These are phyloP conservation scores for Menura novaehollandiae DNA, from an alignment of 2,113 vertebrate genomes.

Conservation along the genomic window DNA sequence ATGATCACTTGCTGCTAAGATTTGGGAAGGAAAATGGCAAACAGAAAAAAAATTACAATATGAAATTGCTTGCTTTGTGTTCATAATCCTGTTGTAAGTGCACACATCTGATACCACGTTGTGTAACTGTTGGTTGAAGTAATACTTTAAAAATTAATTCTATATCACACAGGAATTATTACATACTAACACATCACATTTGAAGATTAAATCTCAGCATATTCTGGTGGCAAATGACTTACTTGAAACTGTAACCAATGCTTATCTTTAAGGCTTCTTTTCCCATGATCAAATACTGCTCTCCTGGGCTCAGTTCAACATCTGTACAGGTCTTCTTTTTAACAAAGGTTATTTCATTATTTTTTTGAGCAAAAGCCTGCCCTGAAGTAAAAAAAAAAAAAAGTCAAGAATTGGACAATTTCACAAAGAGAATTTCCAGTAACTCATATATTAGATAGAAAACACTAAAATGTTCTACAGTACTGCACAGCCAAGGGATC, in stretches of 20 bases:
- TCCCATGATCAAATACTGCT: constrained; percentile 87
- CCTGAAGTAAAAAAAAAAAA: constrained; percentile 52
- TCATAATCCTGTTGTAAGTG: background rate
- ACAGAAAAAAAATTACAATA: background rate
- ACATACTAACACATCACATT: background rate
- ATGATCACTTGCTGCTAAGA: background rate
- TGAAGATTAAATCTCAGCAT: background rate
- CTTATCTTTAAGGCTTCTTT: constrained; percentile 76
- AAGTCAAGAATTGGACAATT: background rate
- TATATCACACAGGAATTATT: background rate
- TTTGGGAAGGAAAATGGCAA: background rate
- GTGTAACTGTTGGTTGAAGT: background rate
- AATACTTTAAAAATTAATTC: background rate
- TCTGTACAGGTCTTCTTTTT: constrained; percentile 80
- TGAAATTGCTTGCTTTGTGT: background rate
- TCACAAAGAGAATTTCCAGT: background rate
- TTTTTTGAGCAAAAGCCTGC: constrained; percentile 56
- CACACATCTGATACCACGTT: background rate
- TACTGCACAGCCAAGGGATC: background rate
- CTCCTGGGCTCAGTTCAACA: constrained; percentile 68
- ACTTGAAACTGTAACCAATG: constrained; percentile 67
- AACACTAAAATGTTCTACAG: background rate
- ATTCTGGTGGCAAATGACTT: constrained; percentile 11
- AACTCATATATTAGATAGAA: background rate
- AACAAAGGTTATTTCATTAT: constrained; percentile 77